phyloP scores from a whole-genome alignment of 2,797 vertebrate species.

The Vireo griseus region DNA sequence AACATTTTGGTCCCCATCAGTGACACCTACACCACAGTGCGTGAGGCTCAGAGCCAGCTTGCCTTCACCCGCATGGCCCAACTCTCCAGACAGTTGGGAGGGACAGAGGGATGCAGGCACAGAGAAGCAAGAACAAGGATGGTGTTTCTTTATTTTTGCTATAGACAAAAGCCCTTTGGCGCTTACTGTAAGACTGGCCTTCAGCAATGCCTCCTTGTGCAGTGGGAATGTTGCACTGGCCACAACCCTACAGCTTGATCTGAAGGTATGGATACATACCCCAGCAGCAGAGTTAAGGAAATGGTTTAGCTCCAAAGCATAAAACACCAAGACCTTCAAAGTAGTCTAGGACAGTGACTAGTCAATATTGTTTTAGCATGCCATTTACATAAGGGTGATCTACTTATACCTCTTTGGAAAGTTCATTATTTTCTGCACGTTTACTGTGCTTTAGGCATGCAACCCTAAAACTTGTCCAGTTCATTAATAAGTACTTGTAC shows the following conservation, averaged over 20 bases:
- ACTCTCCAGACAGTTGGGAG: background rate
- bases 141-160: background rate
- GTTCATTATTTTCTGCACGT: background rate
- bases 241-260: background rate
- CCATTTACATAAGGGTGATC: background rate
- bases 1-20: background rate
- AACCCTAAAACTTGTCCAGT: background rate
- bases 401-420: background rate
- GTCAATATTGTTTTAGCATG: background rate
- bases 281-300: background rate
- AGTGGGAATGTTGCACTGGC: background rate
- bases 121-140: background rate
- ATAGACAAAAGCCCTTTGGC: constrained; percentile 3
- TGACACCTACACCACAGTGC: background rate
- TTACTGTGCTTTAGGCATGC: background rate
- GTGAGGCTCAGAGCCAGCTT: background rate
- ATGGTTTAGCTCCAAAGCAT: background rate
- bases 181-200: background rate
- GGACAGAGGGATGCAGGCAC: background rate
- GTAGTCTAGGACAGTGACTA: background rate
- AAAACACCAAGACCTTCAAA: background rate
- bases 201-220: background rate
- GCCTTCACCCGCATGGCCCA: background rate
- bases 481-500: background rate
- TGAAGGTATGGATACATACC: background rate